Evolutionary conservation across 2,113 vertebrate genomes (phyloP).

Genomic region (Gallinago media): DNA sequence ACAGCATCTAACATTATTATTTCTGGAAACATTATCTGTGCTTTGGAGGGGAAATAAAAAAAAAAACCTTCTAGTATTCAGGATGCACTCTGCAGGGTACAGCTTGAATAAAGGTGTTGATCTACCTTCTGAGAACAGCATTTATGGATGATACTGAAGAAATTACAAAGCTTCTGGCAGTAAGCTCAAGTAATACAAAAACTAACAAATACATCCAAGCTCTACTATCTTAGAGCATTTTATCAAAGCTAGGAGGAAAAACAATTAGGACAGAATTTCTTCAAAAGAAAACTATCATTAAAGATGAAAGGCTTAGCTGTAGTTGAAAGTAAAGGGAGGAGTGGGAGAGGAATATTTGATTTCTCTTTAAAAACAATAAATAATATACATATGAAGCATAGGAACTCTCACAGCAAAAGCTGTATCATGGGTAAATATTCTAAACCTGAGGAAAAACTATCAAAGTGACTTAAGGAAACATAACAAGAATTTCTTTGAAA

Average conservation of each 20-base stretch:
- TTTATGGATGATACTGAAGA: background rate
- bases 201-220: background rate
- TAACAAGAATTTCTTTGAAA: background rate
- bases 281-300: conserved; percentile 14
- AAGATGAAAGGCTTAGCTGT: conserved; percentile 16
- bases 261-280: conserved; percentile 28
- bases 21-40: conserved; percentile 21
- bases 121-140: background rate
- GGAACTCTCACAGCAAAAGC: background rate
- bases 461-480: background rate
- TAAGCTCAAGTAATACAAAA: conserved; percentile 19
- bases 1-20: conserved; percentile 30
- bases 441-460: background rate
- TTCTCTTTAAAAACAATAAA: conserved; percentile 1
- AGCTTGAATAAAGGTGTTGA: background rate
- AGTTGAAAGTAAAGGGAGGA: background rate
- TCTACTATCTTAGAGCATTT: background rate
- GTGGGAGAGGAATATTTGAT: background rate
- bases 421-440: background rate
- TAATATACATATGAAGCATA: background rate
- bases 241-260: conserved; percentile 9
- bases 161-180: background rate
- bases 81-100: conserved; percentile 8
- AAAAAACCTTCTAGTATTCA: background rate
- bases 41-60: background rate